Base-by-base conservation (phyloP, 2,113 vertebrate species). In the Carassius gibelio region DNA sequence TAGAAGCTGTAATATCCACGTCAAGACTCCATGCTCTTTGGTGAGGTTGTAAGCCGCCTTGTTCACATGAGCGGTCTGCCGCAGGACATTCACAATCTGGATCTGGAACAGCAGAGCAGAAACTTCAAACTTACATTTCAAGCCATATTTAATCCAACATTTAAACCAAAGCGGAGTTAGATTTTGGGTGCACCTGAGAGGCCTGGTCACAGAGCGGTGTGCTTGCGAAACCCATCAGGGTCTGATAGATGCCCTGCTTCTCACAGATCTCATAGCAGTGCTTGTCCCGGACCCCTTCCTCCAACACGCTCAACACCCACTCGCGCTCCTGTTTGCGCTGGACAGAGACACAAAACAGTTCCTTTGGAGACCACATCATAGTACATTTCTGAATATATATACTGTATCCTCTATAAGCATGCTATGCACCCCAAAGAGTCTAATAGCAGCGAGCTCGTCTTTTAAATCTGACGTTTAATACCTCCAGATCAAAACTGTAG, bases 401-500 rank as follows among this genome's bases (percentile, higher is more conserved):
- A 9, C 50, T 55, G 50, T 17, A 55, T 17, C 15, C 13, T 34
- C 7, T 66, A 66, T 66, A 15, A 68, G 30, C 30, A 8, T 69
- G 9, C 34, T 69, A 38, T 19, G 8, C 66, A 69, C 4, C 3
- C 30, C 7, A 19, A 69, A 8, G 66, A 21, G 30, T 69, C 30
- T 34, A 19, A 36, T 10, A 61, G 59, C 10, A 11, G n/a, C 9
- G 11, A 4, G 2, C 17, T 57, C 19, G 9, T 21, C 21, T 61
- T 61, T 61, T 61, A 61, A n/a, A 61, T 61, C 34, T 50, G 34
- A 85, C 52, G 14, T 23, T 26, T 3, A 75, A 89, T 94, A 98
- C 97, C 97, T 99, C 95, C 0, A 95, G 89, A 91, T 98, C 96
- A 55, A 95, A 97, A 91, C 96, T 96, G 90, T 96, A 98, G 91